Evolutionary conservation across 2,888 invertebrate genomes (phyloP).

Genomic region (Pseudoips prasinana): DNA sequence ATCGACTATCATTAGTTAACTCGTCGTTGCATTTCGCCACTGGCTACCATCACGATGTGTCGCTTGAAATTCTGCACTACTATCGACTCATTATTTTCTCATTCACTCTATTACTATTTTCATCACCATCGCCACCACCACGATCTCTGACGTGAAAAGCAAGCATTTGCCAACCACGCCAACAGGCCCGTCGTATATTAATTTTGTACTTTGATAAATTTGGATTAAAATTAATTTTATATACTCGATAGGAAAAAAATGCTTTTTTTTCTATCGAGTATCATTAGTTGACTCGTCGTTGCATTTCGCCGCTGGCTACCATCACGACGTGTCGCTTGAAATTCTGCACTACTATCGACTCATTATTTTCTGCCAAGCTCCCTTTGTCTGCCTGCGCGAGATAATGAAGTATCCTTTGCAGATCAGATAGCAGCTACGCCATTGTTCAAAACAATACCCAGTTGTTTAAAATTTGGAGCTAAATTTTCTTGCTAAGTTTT

Average conservation of each 20-base stretch:
- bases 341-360: slow-evolving; percentile 32
- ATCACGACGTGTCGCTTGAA: slow-evolving; percentile 13
- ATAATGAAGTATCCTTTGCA: slow-evolving; percentile 40
- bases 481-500: slow-evolving; percentile 32
- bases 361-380: slow-evolving; percentile 35
- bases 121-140: no score
- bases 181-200: no score
- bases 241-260: no score
- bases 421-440: slow-evolving; percentile 35
- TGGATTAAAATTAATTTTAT: no score
- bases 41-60: slow-evolving; percentile 5
- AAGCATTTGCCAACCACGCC: no score
- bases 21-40: no score
- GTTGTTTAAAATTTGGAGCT: slow-evolving; percentile 34
- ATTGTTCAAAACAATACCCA: slow-evolving; percentile 37
- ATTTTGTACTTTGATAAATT: no score
- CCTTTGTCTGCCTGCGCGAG: slow-evolving; percentile 36
- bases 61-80: slow-evolving; percentile 21
- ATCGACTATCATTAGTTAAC: no score
- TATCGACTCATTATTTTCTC: slow-evolving; percentile 42
- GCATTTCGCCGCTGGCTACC: not conserved
- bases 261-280: no score
- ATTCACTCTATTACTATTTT: no score
- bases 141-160: no score
- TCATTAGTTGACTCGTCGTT: no score